A percentile compares a stretch with the other conserved stretches of the same genome.
phyloP scores from a whole-genome alignment of 2,888 invertebrate species.

The Heliconius charithonia region DNA sequence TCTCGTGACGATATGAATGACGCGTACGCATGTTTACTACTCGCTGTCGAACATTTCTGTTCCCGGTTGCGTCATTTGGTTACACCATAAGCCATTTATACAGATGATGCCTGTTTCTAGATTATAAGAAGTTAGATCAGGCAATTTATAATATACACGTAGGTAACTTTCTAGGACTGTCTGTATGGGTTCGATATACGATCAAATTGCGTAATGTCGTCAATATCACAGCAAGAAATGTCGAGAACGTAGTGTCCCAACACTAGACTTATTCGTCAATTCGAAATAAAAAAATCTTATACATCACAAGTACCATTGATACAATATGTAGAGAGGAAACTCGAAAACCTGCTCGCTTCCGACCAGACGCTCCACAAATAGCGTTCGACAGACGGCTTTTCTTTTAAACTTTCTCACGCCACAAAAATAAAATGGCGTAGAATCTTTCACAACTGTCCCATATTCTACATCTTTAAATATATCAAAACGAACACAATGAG shows the following conservation, averaged over 20 bases:
- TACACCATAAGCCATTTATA: conserved; percentile 44
- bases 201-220: not conserved
- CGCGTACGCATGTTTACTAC: conserved; percentile 79
- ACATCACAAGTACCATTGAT: not conserved
- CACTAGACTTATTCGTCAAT: not conserved
- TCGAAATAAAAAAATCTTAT: not conserved
- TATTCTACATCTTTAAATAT: conserved; percentile 35
- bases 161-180: not conserved
- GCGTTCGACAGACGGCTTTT: conserved; percentile 39
- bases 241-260: not conserved
- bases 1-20: conserved; percentile 65
- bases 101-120: conserved; percentile 31
- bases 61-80: conserved; percentile 69
- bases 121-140: not conserved
- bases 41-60: conserved; percentile 73
- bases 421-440: conserved; percentile 31
- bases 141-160: not conserved
- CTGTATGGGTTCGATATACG: no score
- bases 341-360: conserved; percentile 41
- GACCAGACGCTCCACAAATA: conserved; percentile 42
- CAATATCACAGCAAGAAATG: not conserved
- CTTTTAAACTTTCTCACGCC: conserved; percentile 40
- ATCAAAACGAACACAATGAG: conserved; percentile 21
- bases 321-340: conserved; percentile 25
- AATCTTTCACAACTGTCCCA: conserved; percentile 43